phyloP scores from a whole-genome alignment of 2,888 invertebrate genomes.

The Caenorhabditis sulstoni region DNA sequence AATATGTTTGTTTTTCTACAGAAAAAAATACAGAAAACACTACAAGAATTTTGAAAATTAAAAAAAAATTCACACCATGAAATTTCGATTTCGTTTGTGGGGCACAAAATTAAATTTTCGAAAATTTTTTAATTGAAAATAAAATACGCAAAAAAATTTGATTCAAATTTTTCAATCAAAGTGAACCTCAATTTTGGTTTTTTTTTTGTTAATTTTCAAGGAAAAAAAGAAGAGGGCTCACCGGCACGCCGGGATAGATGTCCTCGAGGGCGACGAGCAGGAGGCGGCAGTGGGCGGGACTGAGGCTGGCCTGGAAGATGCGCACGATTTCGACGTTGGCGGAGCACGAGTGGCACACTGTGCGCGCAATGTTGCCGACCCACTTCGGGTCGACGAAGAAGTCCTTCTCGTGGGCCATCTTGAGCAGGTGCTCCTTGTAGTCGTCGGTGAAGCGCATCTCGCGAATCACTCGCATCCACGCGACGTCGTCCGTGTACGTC shows the following conservation, averaged over 20 bases:
- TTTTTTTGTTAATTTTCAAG: background rate
- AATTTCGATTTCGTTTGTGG: no score
- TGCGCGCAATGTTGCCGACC: constrained; percentile 11
- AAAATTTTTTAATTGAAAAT: no score
- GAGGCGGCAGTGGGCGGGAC: background rate
- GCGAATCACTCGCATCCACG: background rate
- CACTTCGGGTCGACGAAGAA: constrained; percentile 10
- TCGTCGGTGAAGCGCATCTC: no score
- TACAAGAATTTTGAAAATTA: no score
- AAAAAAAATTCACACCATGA: no score
- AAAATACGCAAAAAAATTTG: no score
- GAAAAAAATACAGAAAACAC: no score
- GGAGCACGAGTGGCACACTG: constrained; percentile 4
- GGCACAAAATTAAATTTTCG: no score
- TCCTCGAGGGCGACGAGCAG: constrained; percentile 8
- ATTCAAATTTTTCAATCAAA: no score
- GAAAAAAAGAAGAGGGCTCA: background rate
- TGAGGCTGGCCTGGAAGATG: constrained; percentile 4
- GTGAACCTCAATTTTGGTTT: background rate
- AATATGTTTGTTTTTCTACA: no score
- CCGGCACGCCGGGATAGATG: constrained; percentile 21
- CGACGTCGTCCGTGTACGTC: background rate
- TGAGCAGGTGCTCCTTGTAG: background rate
- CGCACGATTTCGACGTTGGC: constrained; percentile 13
- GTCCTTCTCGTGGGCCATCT: background rate